Percentiles rank a stretch among this genome's conserved stretches.
These are phyloP conservation scores for Trichomycterus rosablanca DNA, from an alignment of 2,113 vertebrate genomes.

Conservation along the genomic window DNA sequence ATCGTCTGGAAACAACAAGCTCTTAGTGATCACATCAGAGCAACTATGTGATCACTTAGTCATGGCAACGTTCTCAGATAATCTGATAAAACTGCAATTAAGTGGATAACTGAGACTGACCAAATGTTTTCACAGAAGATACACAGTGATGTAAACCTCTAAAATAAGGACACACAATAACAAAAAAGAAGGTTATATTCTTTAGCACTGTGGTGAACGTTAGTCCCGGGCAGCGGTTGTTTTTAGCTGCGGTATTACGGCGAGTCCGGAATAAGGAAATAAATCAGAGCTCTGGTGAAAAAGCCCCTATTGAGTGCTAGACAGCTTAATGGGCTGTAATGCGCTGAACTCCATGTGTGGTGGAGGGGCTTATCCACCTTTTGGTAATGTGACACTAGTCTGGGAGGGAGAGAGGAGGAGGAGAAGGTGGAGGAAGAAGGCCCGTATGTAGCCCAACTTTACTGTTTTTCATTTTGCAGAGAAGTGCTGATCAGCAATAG, in stretches of 20 bases:
- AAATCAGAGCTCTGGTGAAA: conserved; percentile 57
- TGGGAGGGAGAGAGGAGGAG: conserved; percentile 21
- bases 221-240: conserved; percentile 19
- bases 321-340: conserved; percentile 63
- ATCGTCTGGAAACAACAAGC: conserved; percentile 20
- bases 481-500: background rate
- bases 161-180: too few relatives aligned
- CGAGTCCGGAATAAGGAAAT: conserved; percentile 49
- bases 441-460: conserved; percentile 13
- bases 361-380: conserved; percentile 53
- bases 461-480: background rate
- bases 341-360: conserved; percentile 52
- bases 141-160: too few relatives aligned
- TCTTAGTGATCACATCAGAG: conserved; percentile 6
- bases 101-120: background rate
- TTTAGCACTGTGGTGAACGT: background rate
- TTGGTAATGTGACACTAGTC: conserved; percentile 54
- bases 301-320: conserved; percentile 55
- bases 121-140: too few relatives aligned
- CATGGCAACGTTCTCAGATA: conserved; percentile 4
- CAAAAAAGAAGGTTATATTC: too few relatives aligned
- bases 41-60: background rate
- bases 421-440: conserved; percentile 18
- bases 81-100: conserved; percentile 3
- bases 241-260: conserved; percentile 32